Base-by-base conservation (phyloP, 2,797 vertebrate genomes). In the Lates japonicus region DNA sequence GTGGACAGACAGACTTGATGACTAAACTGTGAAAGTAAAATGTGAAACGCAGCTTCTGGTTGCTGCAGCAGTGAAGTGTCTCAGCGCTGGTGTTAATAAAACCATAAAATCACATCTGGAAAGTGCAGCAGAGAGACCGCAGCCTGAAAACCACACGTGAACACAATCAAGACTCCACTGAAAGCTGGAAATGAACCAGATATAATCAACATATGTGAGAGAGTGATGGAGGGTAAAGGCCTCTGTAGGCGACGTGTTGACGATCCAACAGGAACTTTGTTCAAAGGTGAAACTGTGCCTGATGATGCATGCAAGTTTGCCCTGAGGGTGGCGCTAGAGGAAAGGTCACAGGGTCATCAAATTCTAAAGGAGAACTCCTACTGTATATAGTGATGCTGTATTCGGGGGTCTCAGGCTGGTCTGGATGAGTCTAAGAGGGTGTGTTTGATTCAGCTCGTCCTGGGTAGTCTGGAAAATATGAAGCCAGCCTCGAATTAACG, bases 101-200 rank as follows among this genome's bases (percentile, higher is more conserved):
- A 82, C 25, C 42, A 44, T 75, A 78, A 86, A 86, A 57, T 81
- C 75, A 78, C 89, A 90, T 92, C 84, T 90, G 86, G 86, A 86
- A 92, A 85, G 20, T 83, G 65, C 49, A 78, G 75, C 54, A 74
- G 25, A 35, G 54, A 67, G 5, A 79, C 81, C 79, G 5, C 84
- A 76, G 76, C 25, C 54, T 69, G 35, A 83, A 71, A 80, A 42
- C 42, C 71, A 74, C 81, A 81, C 41, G 14, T 63, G 75, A 67
- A 59, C 57, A 67, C 61, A 61, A 83, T 76, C 61, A 73, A 67
- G 75, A 76, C 67, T 82, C 57, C 48, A 76, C 8, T 37, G 64
- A 69, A 76, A 35, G 48, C 68, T 80, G 83, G 76, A 65, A 80
- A 72, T 37, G 22, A 76, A 63, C 17, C 52, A 82, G 49, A 77